These are phyloP conservation scores for Psettodes erumei DNA, from an alignment of 2,113 vertebrate species.

Conservation along the genomic window DNA sequence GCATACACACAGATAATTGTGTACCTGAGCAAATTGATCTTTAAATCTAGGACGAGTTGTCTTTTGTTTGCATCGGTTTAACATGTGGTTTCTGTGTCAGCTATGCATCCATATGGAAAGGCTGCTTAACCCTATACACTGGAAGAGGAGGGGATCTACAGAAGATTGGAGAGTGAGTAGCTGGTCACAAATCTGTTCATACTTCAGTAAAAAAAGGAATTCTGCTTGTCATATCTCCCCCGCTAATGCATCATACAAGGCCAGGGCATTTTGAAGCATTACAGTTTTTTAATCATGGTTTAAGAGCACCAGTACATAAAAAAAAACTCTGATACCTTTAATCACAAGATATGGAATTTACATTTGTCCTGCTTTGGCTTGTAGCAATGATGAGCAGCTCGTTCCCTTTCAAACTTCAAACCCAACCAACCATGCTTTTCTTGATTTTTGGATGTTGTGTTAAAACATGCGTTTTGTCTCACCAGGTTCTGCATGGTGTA, in stretches of 20 bases:
- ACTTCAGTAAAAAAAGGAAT: not conserved
- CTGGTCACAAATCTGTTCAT: not conserved
- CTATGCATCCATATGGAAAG: slow-evolving; percentile 98
- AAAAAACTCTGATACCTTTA: too few relatives aligned
- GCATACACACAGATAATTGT: not conserved
- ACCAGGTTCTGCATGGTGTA: slow-evolving; percentile 99
- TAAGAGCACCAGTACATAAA: too few relatives aligned
- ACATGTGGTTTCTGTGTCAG: slow-evolving; percentile 74
- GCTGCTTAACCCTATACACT: slow-evolving; percentile 96
- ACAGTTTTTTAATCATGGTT: not conserved
- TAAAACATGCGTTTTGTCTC: not conserved
- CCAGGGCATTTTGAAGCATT: too few relatives aligned
- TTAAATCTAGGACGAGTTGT: not conserved
- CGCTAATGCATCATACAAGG: not conserved
- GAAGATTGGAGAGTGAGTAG: slow-evolving; percentile 98
- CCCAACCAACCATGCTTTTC: not conserved
- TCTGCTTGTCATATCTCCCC: not conserved
- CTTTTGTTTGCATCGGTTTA: not conserved
- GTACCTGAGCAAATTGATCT: not conserved
- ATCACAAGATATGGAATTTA: not conserved
- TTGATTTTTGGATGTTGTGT: not conserved
- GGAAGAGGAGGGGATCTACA: slow-evolving; percentile 97
- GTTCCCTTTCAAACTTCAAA: not conserved
- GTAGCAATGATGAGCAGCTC: not conserved
- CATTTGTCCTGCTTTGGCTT: not conserved